A percentile compares a stretch with the other conserved stretches of the same genome.
phyloP scores from a whole-genome alignment of 1,140 invertebrate species.

The Drosophila trapezifrons region DNA sequence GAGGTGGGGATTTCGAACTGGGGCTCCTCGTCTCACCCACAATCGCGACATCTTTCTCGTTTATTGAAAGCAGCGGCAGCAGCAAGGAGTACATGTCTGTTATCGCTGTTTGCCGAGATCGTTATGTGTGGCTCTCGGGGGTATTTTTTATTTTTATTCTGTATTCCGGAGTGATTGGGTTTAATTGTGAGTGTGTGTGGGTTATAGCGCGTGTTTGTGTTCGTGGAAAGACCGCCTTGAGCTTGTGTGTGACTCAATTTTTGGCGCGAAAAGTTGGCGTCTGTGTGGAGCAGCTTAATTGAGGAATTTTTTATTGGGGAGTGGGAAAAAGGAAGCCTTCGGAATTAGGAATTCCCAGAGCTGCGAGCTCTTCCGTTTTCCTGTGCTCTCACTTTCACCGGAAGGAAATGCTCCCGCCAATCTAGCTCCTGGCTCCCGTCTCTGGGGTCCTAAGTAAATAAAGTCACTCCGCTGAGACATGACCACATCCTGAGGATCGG shows the following conservation, averaged over 20 bases:
- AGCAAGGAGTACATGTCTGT: conserved; percentile 64
- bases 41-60: conserved; percentile 42
- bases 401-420: conserved; percentile 58
- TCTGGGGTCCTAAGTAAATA: conserved; percentile 56
- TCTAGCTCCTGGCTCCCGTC: conserved; percentile 12
- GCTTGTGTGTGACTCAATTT: conserved; percentile 70
- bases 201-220: conserved; percentile 23
- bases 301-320: conserved; percentile 5
- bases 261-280: conserved; percentile 81
- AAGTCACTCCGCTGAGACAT: conserved; percentile 2
- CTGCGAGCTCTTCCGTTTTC: conserved; percentile 56
- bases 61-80: conserved; percentile 35
- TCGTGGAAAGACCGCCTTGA: conserved; percentile 44
- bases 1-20: conserved; percentile 47
- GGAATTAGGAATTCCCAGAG: conserved; percentile 25
- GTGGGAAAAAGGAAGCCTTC: neutral
- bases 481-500: conserved; percentile 62
- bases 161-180: conserved; percentile 31
- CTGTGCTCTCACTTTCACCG: conserved; percentile 28
- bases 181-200: conserved; percentile 9
- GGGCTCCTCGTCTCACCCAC: conserved; percentile 47
- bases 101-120: conserved; percentile 75
- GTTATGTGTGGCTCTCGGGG: conserved; percentile 49
- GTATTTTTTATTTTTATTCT: conserved; percentile 13
- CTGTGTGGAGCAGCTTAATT: conserved; percentile 57